Base-by-base conservation (phyloP, 2,888 invertebrate genomes). In the Agrilus cyanescens region DNA sequence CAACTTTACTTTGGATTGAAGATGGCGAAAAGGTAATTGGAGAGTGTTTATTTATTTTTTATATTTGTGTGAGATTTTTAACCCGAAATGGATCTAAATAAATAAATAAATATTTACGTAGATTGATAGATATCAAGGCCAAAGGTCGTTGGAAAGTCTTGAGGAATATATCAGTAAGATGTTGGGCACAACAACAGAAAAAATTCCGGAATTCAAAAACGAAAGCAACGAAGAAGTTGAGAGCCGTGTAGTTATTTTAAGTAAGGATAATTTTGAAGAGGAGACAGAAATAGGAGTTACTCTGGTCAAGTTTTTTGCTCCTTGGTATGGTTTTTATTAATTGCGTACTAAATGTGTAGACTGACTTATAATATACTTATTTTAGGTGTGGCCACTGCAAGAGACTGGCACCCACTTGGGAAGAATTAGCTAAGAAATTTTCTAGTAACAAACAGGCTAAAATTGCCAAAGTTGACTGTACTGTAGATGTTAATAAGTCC, bases 231-330 rank as follows among this genome's bases (percentile, higher is more conserved):
- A 65, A 18, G 47, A 60, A 20, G 57, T 54, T 4, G 48, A 59
- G 33, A 72, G 67, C 59, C 69, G 75, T 1, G 79, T 81, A 2
- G 66, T 76, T 6, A 68, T 74, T 34, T 71, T 90, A 45, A 81
- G 76, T 0, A 79, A 78, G 20, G 80, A 82, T 38, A 81, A 76
- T 43, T 91, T 90, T 57, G 75, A 80, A 32, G 72, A 79, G 29
- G 78, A 77, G 41, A 70, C 86, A 32, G 74, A 81, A 50, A 76
- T 75, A 16, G 86, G 85, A 40, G 63, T 84, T 25, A 79, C 83
- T 0, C 88, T 90, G 58, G 76, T 91, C 20, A 87, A 90, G 65
- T 91, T 86, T 61, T 91, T 82, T 68, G 89, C 89, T 3, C 89
- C 91, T 2, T 91, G 90, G 90, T 78, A 66, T 65, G 59, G 50